Evolutionary conservation across 2,113 vertebrate genomes (phyloP), one percentile per base, ranked within the genome.

Genomic region (Sturnus vulgaris): DNA sequence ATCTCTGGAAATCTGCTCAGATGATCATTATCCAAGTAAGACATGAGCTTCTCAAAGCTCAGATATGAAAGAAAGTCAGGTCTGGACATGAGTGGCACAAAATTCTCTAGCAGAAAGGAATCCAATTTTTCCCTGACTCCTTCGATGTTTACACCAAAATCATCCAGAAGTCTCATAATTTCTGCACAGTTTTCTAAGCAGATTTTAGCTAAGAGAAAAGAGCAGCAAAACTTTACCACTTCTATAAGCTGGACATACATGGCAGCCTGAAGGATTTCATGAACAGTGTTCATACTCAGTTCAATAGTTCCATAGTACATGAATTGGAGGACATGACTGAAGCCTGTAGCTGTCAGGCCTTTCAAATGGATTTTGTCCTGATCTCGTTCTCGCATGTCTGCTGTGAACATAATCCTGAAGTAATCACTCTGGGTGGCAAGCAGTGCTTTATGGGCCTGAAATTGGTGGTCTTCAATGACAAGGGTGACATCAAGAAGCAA

Each of bases 251-350:
- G 99, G 89, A 99, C 99, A 90, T 99, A 99, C 99, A 99, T 99
- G 95, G 99, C 99, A 76, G 99, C 99, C 98, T 99, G 99, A 69
- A 99, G 98, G 94, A 99, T 99, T 97, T 99, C 99, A 95, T 99
- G 99, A 94, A 99, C 99, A 22, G 99, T 99, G 97, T 98, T 98
- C 99, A 99, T 99, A 98, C 99, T 99, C 94, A 99, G 98, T 98
- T 99, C 99, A 98, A 99, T 99, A 30, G 99, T 99, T 95, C 99
- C 99, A 95, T 99, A 99, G 98, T 99, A 99, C 99, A 99, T 99
- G 98, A 99, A 99, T 12, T 99, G 98, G 53, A 99, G 99, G 52
- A 99, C 99, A 83, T 99, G 99, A 85, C 99, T 99, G 96, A 99
- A 99, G 72, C 99, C 99, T 46, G 99, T 99, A 33, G 99, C 99